Evolutionary conservation across 30 jellyfish, hydroid and myxozoan species (phyloP).

Genomic region (Chrysaora quinquecirrha): DNA sequence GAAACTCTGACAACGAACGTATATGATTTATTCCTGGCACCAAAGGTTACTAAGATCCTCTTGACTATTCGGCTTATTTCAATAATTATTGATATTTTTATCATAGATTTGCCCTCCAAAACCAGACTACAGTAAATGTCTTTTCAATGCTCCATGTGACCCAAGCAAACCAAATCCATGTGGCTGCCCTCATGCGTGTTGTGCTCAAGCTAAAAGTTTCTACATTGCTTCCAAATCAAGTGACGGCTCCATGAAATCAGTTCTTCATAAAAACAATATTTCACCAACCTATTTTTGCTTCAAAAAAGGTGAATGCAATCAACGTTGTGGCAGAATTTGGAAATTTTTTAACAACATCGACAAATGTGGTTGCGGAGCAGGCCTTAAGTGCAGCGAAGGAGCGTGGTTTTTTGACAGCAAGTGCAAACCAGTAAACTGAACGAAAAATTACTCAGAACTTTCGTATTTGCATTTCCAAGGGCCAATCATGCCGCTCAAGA

Average conservation of each 20-base stretch:
- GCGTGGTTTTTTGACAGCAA: conserved; percentile 19
- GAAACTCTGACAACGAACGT: too few species aligned
- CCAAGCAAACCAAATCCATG: conserved; percentile 51
- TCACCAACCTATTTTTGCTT: conserved; percentile 29
- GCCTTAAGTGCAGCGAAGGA: conserved; percentile 40
- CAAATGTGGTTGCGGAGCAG: conserved; percentile 70
- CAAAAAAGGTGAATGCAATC: conserved; percentile 53
- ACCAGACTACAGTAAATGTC: conserved; percentile 36
- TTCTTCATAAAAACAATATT: neutral
- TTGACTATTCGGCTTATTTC: too few species aligned
- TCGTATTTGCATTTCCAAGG: too few species aligned
- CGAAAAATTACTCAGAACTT: neutral
- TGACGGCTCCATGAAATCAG: neutral
- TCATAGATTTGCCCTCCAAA: conserved; percentile 8
- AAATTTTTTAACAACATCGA: conserved; percentile 12
- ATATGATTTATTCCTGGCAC: too few species aligned
- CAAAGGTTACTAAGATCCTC: too few species aligned
- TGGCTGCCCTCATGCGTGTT: conserved; percentile 72
- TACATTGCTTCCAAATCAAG: conserved; percentile 23
- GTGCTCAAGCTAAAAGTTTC: conserved; percentile 14
- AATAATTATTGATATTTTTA: too few species aligned
- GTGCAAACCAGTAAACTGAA: conserved; percentile 13
- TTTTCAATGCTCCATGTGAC: conserved; percentile 41
- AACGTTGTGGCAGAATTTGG: conserved; percentile 47
- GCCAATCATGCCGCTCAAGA: too few species aligned